phyloP scores from a whole-genome alignment of 2,888 invertebrate genomes.

The Conus canariensis region DNA sequence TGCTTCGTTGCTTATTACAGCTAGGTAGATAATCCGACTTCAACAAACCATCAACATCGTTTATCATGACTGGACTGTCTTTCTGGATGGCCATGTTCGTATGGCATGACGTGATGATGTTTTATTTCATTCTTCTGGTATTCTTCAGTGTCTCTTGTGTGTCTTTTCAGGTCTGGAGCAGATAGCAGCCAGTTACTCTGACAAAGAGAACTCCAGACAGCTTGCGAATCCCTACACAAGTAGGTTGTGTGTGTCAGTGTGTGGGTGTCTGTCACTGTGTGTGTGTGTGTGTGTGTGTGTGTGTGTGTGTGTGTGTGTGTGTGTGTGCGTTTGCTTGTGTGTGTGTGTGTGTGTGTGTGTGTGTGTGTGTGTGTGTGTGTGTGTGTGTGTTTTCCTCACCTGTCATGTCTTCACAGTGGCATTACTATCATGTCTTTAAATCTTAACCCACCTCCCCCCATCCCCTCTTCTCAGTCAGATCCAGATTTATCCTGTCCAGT shows the following conservation, averaged over 20 bases:
- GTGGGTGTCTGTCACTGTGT: not conserved
- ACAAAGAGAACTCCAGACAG: slow-evolving; percentile 52
- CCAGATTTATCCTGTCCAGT: too few species aligned
- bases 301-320: slow-evolving; percentile 14
- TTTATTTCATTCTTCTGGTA: too few species aligned
- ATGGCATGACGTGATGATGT: too few species aligned
- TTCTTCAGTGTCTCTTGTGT: too few species aligned
- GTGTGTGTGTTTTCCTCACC: not conserved
- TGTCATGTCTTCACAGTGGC: too few species aligned
- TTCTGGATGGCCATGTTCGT: too few species aligned
- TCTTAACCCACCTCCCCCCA: too few species aligned
- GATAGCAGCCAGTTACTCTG: slow-evolving; percentile 69
- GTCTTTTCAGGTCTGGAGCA: slow-evolving; percentile 69
- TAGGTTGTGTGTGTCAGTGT: slow-evolving; percentile 28
- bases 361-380: slow-evolving; percentile 5
- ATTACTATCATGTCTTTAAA: too few species aligned
- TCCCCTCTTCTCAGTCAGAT: not conserved
- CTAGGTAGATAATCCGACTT: too few species aligned
- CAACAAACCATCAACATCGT: not conserved
- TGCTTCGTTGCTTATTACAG: too few species aligned
- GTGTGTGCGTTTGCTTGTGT: not conserved
- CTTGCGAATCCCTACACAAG: slow-evolving; percentile 52
- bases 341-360: not conserved
- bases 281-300: slow-evolving; percentile 4
- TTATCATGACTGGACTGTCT: too few species aligned